Conservation (phyloP, 1,140 invertebrate genomes). For the Tetramorium alpestre region DNA sequence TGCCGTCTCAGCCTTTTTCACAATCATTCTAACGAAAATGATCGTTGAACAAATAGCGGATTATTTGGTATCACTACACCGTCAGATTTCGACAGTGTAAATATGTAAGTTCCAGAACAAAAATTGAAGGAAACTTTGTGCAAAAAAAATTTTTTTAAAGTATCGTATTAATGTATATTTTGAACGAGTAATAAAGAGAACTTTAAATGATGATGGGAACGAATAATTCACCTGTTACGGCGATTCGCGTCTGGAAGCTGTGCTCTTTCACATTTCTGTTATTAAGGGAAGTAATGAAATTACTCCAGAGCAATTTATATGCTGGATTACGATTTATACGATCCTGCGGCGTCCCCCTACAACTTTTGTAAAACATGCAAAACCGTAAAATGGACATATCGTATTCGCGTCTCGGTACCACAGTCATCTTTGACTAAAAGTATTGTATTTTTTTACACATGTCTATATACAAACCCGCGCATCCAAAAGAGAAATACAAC, state of each 20-base stretch:
- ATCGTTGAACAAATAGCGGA: neutral
- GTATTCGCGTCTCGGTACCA: neutral
- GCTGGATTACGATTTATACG: neutral
- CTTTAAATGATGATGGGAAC: neutral
- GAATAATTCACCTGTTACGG: constrained; percentile 7
- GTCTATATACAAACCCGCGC: constrained; percentile 12
- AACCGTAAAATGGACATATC: constrained; percentile 18
- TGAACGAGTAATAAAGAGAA: neutral
- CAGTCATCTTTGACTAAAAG: constrained; percentile 15
- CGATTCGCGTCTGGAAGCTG: neutral
- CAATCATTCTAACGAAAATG: constrained; percentile 12
- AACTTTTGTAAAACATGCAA: constrained; percentile 19
- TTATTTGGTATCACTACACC: neutral
- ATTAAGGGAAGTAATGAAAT: neutral
- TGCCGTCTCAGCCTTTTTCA: neutral
- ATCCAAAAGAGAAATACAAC: constrained; percentile 1
- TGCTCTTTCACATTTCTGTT: neutral
- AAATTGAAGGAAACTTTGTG: neutral
- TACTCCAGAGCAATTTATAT: constrained; percentile 8
- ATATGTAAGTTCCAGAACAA: neutral
- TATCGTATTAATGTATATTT: neutral
- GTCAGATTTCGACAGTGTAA: neutral
- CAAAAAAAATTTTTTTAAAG: too few species aligned
- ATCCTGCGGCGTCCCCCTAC: neutral
- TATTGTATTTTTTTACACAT: constrained; percentile 24